Evolutionary conservation across 2,888 invertebrate species (phyloP).

Genomic region (Netelia melanura): DNA sequence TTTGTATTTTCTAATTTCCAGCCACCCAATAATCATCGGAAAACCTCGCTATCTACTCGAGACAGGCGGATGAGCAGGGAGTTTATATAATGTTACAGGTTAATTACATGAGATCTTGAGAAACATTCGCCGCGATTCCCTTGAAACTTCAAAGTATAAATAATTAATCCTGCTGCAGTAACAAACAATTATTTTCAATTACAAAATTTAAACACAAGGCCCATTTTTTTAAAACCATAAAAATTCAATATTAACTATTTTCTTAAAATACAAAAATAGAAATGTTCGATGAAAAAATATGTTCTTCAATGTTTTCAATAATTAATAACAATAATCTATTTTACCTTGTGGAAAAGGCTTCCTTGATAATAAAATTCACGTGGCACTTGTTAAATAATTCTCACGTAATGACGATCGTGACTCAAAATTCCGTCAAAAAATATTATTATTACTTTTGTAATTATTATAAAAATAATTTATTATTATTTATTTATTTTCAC

Average conservation of each 20-base stretch:
- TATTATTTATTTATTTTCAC: too few relatives aligned
- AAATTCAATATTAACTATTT: too few relatives aligned
- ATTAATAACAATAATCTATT: not conserved
- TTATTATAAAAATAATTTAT: too few relatives aligned
- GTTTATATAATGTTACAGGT: conserved; percentile 63
- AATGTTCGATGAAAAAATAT: not conserved
- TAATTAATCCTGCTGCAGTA: not conserved
- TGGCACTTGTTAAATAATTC: not conserved
- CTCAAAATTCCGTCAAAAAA: not conserved
- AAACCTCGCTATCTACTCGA: conserved; percentile 24
- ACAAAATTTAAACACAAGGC: too few relatives aligned
- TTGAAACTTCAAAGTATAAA: conserved; percentile 8
- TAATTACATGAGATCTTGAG: conserved; percentile 37
- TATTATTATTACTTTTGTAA: too few relatives aligned
- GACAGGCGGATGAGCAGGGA: conserved; percentile 38
- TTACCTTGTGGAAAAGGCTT: too few relatives aligned
- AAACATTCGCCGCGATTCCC: conserved; percentile 8
- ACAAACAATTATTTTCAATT: too few relatives aligned
- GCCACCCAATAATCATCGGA: not conserved
- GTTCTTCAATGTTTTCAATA: not conserved
- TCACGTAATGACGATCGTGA: not conserved
- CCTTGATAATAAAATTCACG: not conserved
- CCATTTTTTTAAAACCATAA: too few relatives aligned
- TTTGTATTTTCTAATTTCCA: too few relatives aligned
- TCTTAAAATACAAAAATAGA: not conserved